Base-by-base conservation (phyloP, 2,888 invertebrate species). In the Idaea dimidiata region DNA sequence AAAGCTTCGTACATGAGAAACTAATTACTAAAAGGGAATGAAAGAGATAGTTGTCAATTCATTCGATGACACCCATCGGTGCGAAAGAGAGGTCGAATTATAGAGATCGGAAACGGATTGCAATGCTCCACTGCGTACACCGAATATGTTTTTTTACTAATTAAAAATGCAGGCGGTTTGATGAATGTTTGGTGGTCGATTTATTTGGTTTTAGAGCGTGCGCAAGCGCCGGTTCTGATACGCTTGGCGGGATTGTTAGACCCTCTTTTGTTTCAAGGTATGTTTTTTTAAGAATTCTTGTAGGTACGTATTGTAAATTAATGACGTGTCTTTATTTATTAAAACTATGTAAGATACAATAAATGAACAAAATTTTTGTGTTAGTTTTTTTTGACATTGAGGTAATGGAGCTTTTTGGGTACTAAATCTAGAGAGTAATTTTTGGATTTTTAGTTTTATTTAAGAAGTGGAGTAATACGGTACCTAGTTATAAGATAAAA, bases 61-160 rank as follows among this genome's bases (percentile, higher is more conserved):
- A 17, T 54, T 63, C 57, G 59, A 57, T 53, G 56, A 10, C 59
- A 60, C n/a, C 53, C 8, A 33, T 33, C 54, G 69, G 77, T 68
- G 72, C 31, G 76, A 87, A 63, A 58, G 82, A 72, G 82, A 84
- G 64, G 70, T 66, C 62, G 60, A 17, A 56, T 56, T 17, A 66
- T 72, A 66, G 72, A 87, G 90, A 91, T 91, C 87, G 91, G 91
- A 91, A 91, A 82, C 85, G 78, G 91, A 91, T 91, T 89, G 87
- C 80, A 76, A 87, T 86, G 90, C 89, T 77, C 87, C 87, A 91
- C 84, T 87, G 91, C 88, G 68, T 77, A 75, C 83, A 76, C 87
- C 89, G 86, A 91, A 90, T 89, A 83, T 84, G 77, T 81, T 82
- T 86, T 24, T 86, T 84, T 84, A 84, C 86, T 90, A 90, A 91